Base-by-base conservation (phyloP, 1,140 invertebrate genomes). In the Doryteuthis pealeii region DNA sequence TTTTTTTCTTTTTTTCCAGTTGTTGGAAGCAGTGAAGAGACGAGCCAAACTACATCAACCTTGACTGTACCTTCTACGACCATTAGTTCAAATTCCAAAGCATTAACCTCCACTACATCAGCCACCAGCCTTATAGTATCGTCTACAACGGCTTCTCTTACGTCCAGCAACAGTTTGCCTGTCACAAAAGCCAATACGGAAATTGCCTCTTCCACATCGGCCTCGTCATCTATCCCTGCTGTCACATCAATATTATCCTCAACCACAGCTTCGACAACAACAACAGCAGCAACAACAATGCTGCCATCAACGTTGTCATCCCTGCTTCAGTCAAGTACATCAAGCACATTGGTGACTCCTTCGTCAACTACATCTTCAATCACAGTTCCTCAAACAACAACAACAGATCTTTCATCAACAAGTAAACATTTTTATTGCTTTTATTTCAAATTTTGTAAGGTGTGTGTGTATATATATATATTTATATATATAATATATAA, bases 201-300 rank as follows among this genome's bases (percentile, higher is more conserved):
- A 49, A 14, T n/a, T 28, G 0, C 14, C 31, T 49, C 54, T 35
- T n/a, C 70, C 70, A 12, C 28, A 43, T 66, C 54, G 31, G 32
- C 70, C 54, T 15, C 49, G 22, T 43, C 49, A 26, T 58, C 70
- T 10, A 10, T 33, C 26, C n/a, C 70, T 18, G 30, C n/a, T n/a
- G 15, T 73, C 65, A 18, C 58, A 69, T n/a, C 72, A 30, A n/a
- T 67, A 1, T 15, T 69, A 62, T 26, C 74, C 31, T 72, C n/a
- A n/a, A n/a, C n/a, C 4, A 40, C 35, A 18, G 22, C 73, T 58
- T 31, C 74, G 58, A n/a, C 71, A 6, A 54, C 71, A 40, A 26
- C 72, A 33, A 45, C 71, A 26, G 70, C 18, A 26, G 40, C 33
- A 22, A 58, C 43, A 10, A 12, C 67, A 5, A 5, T 10, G 10